phyloP scores from a whole-genome alignment of 1,140 invertebrate species.

The Drosophila tani region DNA sequence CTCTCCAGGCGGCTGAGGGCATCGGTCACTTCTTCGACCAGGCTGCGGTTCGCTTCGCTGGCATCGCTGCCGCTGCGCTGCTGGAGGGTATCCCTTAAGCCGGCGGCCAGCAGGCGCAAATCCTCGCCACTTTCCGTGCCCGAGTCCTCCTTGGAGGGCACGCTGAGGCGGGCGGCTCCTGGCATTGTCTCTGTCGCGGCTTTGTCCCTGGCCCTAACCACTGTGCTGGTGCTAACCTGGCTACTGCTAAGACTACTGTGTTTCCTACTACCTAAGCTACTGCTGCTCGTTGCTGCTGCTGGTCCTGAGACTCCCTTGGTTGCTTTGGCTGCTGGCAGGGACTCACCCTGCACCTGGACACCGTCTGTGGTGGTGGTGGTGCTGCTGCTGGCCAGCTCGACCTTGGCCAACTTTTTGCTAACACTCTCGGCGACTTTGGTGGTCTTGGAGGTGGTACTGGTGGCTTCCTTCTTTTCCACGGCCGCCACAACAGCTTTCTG shows the following conservation, averaged over 20 bases:
- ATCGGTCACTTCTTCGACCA: constrained; percentile 92
- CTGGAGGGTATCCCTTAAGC: constrained; percentile 76
- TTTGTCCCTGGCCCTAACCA: constrained; percentile 53
- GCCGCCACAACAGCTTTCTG: neutral
- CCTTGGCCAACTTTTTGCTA: constrained; percentile 83
- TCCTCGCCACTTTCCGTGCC: constrained; percentile 90
- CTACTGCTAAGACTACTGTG: constrained; percentile 61
- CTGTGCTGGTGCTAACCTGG: constrained; percentile 64
- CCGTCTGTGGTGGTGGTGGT: constrained; percentile 29
- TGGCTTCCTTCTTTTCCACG: constrained; percentile 61
- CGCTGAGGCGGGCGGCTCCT: constrained; percentile 59
- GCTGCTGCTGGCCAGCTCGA: constrained; percentile 55
- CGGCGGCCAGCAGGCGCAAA: constrained; percentile 84
- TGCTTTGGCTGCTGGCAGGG: constrained; percentile 50
- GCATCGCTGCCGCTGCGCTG: constrained; percentile 57
- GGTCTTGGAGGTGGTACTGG: constrained; percentile 78
- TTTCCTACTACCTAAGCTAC: constrained; percentile 59
- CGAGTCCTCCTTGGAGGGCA: constrained; percentile 86
- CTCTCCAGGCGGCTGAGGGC: constrained; percentile 90
- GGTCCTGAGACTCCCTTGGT: constrained; percentile 25
- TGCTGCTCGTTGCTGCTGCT: constrained; percentile 37
- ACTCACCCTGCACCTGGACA: constrained; percentile 69
- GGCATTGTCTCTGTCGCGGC: constrained; percentile 41
- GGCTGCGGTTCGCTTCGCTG: constrained; percentile 70
- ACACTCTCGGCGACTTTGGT: constrained; percentile 88